These are phyloP conservation scores for Percopsis omiscomaycus DNA, from an alignment of 2,797 vertebrate species.

Conservation along the genomic window DNA sequence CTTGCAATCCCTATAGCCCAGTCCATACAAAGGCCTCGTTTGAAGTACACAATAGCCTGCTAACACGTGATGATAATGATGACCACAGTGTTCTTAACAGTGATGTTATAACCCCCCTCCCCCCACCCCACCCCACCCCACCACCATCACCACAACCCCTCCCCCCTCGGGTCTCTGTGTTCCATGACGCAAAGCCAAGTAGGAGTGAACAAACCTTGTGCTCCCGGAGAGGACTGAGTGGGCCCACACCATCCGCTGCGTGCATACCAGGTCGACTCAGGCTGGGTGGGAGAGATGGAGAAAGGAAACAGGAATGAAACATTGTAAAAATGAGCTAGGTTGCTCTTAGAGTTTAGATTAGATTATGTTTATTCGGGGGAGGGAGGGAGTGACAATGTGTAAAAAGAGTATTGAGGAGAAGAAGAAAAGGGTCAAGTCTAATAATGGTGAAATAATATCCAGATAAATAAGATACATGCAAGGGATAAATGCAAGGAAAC, in stretches of 20 bases:
- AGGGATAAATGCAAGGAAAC: no score
- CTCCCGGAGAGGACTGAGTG: conserved; percentile 79
- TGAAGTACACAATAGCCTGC: neutral
- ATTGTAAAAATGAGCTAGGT: neutral
- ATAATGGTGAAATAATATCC: conserved; percentile 37
- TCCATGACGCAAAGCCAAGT: conserved; percentile 83
- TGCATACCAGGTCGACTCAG: neutral
- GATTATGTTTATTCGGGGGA: conserved; percentile 25
- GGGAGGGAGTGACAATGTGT: conserved; percentile 24
- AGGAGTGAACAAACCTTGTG: conserved; percentile 81
- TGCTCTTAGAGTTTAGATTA: neutral
- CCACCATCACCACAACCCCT: conserved; percentile 49
- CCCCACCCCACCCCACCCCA: conserved; percentile 34
- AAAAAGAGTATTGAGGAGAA: conserved; percentile 14
- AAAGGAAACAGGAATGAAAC: neutral
- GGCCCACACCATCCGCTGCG: conserved; percentile 70
- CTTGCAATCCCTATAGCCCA: no score
- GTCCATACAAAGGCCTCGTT: no score
- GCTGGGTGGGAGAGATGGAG: conserved; percentile 51
- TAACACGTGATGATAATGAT: conserved; percentile 46
- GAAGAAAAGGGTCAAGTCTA: conserved; percentile 20
- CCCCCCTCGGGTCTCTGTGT: conserved; percentile 59
- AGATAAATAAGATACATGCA: no score
- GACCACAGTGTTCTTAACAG: conserved; percentile 64
- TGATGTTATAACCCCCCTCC: conserved; percentile 70